Conservation (phyloP, 2,888 invertebrate genomes). For the Apocheima hispidaria region DNA sequence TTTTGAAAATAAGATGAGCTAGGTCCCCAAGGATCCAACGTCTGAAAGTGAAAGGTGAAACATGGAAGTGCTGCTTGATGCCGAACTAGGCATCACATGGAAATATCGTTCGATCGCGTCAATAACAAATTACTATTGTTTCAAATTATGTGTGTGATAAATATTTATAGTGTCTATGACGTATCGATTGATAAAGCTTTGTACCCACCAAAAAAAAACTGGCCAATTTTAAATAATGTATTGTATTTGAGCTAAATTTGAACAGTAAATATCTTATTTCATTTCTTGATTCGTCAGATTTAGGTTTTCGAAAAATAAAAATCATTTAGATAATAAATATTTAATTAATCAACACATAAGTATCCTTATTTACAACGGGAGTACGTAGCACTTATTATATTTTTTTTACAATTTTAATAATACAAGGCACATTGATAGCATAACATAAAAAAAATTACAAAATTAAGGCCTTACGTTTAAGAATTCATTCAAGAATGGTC, state of each 20-base stretch:
- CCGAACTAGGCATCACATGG: background rate
- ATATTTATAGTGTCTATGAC: background rate
- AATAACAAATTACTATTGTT: background rate
- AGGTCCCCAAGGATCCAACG: no score
- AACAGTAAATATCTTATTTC: no score
- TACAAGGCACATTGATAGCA: slow-evolving; percentile 39
- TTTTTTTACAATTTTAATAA: slow-evolving; percentile 57
- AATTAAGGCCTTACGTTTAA: slow-evolving; percentile 8
- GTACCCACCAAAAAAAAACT: background rate
- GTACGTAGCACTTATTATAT: slow-evolving; percentile 80
- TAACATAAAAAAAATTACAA: slow-evolving; percentile 27
- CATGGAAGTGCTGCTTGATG: background rate
- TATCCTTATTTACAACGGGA: slow-evolving; percentile 69
- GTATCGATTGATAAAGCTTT: background rate
- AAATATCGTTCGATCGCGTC: background rate
- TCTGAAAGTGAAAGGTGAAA: no score
- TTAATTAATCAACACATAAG: slow-evolving; percentile 49
- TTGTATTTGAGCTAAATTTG: no score
- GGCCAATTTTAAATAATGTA: no score
- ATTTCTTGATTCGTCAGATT: no score
- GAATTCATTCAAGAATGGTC: slow-evolving; percentile 20
- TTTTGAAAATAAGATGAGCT: no score
- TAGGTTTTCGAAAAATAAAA: slow-evolving; percentile 7
- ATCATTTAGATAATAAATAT: slow-evolving; percentile 41
- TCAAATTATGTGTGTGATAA: background rate